Conservation (phyloP, 2,113 vertebrate genomes). For the Neolamprologus modestus region DNA sequence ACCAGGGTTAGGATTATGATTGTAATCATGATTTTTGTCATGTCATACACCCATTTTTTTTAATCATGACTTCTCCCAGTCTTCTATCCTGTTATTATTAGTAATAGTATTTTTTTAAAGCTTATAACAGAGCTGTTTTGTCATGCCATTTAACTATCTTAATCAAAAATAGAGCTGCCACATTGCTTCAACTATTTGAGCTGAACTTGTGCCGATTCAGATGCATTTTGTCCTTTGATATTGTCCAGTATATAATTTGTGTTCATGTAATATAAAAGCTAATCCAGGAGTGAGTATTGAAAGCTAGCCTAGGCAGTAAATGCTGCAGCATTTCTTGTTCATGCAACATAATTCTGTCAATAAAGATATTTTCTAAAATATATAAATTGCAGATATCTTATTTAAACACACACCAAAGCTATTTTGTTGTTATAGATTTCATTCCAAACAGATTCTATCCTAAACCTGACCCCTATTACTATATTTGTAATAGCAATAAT, state of each 20-base stretch:
- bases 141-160: not conserved
- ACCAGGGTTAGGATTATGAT: not conserved
- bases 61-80: not conserved
- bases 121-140: not conserved
- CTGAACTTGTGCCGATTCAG: not conserved
- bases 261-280: accelerated
- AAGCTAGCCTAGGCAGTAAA: not conserved
- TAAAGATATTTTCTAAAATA: not conserved
- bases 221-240: not conserved
- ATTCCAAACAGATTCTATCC: not conserved
- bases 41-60: not conserved
- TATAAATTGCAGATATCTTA: not conserved
- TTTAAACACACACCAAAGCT: not conserved
- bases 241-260: too few species aligned
- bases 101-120: not conserved
- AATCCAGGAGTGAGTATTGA: not conserved
- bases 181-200: not conserved
- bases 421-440: not conserved
- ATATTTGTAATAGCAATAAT: not conserved
- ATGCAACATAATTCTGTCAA: not conserved
- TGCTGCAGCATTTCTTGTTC: not conserved
- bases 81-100: not conserved
- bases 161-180: not conserved
- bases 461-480: not conserved
- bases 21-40: not conserved